Percentiles rank a stretch among this genome's conserved stretches.
Evolutionary conservation across 2,797 vertebrate genomes (phyloP).

Genomic region (Knipowitschia caucasica): DNA sequence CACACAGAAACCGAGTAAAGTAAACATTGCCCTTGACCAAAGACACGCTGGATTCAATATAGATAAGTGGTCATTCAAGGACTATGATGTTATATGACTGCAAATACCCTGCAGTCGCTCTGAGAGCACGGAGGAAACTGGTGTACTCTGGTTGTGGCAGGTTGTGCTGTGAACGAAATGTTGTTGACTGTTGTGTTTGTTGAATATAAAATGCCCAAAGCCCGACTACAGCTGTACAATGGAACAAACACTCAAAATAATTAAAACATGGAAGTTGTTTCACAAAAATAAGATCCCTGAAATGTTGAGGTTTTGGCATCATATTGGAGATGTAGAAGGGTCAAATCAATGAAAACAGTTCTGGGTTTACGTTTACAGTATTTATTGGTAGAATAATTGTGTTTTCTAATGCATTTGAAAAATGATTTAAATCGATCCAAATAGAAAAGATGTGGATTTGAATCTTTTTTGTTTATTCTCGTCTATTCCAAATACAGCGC

Average conservation of each 20-base stretch:
- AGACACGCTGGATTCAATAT: background rate
- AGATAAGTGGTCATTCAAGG: conserved; percentile 18
- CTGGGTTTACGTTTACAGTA: too few species aligned
- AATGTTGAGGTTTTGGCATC: too few species aligned
- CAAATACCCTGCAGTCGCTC: conserved; percentile 46
- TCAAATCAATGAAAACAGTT: too few species aligned
- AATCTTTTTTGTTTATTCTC: background rate
- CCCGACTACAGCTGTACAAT: background rate
- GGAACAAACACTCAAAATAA: background rate
- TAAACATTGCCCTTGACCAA: background rate
- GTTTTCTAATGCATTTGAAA: too few species aligned
- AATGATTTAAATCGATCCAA: too few species aligned
- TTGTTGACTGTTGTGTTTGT: background rate
- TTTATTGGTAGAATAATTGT: too few species aligned
- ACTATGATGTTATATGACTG: conserved; percentile 15
- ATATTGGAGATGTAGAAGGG: too few species aligned
- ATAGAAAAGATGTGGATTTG: background rate
- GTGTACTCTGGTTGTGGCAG: background rate
- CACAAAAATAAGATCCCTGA: too few species aligned
- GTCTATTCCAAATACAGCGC: background rate
- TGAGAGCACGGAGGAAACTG: background rate
- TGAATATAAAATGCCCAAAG: background rate
- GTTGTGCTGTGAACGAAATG: background rate
- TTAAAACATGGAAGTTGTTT: background rate
- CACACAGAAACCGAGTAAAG: background rate